Base-by-base conservation (phyloP, 1,140 invertebrate genomes). In the Leptestheria dahalacensis region DNA sequence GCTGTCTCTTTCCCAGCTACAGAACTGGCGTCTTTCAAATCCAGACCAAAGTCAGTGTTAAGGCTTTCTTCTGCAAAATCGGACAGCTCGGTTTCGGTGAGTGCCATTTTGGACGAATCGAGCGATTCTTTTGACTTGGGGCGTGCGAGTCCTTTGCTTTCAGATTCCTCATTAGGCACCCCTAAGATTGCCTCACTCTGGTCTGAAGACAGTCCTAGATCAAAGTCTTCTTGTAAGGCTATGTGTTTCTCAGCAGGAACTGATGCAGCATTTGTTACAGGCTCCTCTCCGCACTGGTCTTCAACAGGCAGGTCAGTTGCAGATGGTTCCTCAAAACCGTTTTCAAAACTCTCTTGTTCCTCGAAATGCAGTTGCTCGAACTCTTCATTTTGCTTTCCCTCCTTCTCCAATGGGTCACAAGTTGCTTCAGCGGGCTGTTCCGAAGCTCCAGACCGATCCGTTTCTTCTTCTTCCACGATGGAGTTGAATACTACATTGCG, bases 81-180 rank as follows among this genome's bases (percentile, higher is more conserved):
- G 0, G 86, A 89, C 11, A 88, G 71, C 68, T 90, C 87, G 0
- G 86, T 88, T 70, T 91, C 88, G 0, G 86, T 88, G 11, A 86
- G 71, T 1, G 79, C 83, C 15, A 60, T 24, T 3, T 52, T 50
- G 1, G 58, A 28, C 1, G 58, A 60, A n/a, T 60, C 58, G 25
- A 60, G 26, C 1, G 58, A 60, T 28, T 60, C 58, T 21, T 23
- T 28, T 18, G 58, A 60, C 23, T 18, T 24, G 6, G 49, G 3
- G 6, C 58, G 58, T 18, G 49, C 18, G 15, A 6, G 53, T 55
- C 33, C 33, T 12, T 29, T 41, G 33, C 33, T 41, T 41, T 41
- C 33, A 41, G 15, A 11, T 18, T n/a, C n/a, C n/a, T n/a, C n/a
- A n/a, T n/a, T n/a, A n/a, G 58, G 48, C 9, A 12, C 2, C 21